phyloP scores from a whole-genome alignment of 2,797 vertebrate genomes.

The Micrastur ruficollis region DNA sequence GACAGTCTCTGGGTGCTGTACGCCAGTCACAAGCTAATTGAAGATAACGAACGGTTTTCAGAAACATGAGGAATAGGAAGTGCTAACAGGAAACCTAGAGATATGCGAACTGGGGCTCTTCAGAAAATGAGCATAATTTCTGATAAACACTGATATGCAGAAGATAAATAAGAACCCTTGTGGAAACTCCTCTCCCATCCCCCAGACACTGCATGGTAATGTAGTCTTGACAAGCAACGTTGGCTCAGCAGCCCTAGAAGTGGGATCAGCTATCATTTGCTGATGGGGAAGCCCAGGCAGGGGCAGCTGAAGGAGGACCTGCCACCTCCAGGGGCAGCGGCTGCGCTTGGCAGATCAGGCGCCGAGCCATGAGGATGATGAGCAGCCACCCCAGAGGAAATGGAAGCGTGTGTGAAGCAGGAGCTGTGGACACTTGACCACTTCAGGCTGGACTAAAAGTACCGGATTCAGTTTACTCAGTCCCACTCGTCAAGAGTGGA shows the following conservation, averaged over 20 bases:
- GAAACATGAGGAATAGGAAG: not conserved
- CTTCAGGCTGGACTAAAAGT: not conserved
- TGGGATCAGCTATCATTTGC: not conserved
- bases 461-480: not conserved
- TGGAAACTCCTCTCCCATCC: not conserved
- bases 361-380: not conserved
- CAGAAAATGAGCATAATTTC: not conserved
- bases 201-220: not conserved
- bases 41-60: not conserved
- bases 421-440: not conserved
- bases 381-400: not conserved
- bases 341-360: not conserved
- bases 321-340: not conserved
- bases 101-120: not conserved
- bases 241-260: not conserved
- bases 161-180: not conserved
- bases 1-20: not conserved
- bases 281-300: not conserved
- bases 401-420: not conserved
- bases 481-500: not conserved
- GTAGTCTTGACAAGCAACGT: not conserved
- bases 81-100: not conserved
- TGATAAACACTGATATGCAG: not conserved
- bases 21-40: not conserved
- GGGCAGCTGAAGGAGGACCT: not conserved